Base-by-base conservation (phyloP, 2,888 invertebrate species). In the Sphinx pinastri region DNA sequence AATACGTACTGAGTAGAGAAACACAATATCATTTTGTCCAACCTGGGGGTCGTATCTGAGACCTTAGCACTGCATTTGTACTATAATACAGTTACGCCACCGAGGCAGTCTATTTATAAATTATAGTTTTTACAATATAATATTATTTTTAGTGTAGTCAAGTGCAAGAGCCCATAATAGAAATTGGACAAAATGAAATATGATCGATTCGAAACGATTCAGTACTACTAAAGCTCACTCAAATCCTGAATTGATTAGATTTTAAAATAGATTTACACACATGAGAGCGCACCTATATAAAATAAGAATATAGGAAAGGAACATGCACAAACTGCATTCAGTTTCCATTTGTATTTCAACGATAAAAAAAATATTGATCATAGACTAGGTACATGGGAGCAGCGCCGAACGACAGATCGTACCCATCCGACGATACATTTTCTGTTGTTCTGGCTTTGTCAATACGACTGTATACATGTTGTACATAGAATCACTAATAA, bases 301-400 rank as follows among this genome's bases (percentile, higher is more conserved):
- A 14, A 25, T 59, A 38, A 38, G 11, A 14, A 59, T 31, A 38
- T 59, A 38, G 38, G 31, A 31, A 38, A 6, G 8, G 38, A 59
- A 59, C 14, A 38, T 59, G 38, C 14, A 59, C 38, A 38, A n/a
- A 5, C 31, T 59, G n/a, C 58, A 59, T 59, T 59, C 38, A 74
- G 76, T 79, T 79, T 76, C 77, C 75, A 78, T 80, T 81, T 74
- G 80, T 75, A 82, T 81, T 71, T 77, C 71, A 77, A 73, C 81
- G 58, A 38, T 38, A 59, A 59, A 80, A 88, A 88, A 85, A 80
- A 81, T 82, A 82, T 85, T 86, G 85, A 86, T 87, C 83, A 85
- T 82, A 72, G 79, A 75, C 12, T 25, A 25, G 25, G 2, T 25
- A 57, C 25, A 12, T 12, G 74, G 77, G 74, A 70, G 72, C 72